phyloP scores from a whole-genome alignment of 2,888 invertebrate genomes.

The Macaria notata region DNA sequence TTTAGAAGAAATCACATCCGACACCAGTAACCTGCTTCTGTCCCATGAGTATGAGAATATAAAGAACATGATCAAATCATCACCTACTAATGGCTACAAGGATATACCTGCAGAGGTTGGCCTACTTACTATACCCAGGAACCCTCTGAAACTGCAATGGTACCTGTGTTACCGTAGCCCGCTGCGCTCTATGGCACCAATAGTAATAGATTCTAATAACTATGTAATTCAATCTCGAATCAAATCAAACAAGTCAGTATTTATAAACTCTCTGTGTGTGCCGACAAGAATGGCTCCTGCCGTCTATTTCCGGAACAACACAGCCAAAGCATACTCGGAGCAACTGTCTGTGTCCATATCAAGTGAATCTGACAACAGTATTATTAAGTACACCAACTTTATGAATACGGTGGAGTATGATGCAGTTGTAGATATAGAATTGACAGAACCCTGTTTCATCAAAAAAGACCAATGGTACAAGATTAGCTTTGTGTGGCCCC shows the following conservation, averaged over 20 bases:
- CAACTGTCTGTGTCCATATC: slow-evolving; percentile 61
- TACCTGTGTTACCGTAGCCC: slow-evolving; percentile 66
- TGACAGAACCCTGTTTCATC: slow-evolving; percentile 67
- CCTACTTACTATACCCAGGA: slow-evolving; percentile 45
- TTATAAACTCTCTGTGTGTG: slow-evolving; percentile 68
- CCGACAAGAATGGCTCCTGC: slow-evolving; percentile 72
- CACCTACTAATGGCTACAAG: slow-evolving; percentile 28
- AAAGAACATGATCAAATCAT: slow-evolving; percentile 40
- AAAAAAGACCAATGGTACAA: slow-evolving; percentile 72
- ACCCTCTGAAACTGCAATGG: slow-evolving; percentile 61
- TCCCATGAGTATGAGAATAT: slow-evolving; percentile 53
- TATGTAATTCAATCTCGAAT: slow-evolving; percentile 58
- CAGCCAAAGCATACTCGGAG: slow-evolving; percentile 63
- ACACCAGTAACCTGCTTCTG: slow-evolving; percentile 59
- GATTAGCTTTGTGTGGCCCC: slow-evolving; percentile 69
- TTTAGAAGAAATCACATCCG: slow-evolving; percentile 58
- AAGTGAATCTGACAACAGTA: slow-evolving; percentile 61
- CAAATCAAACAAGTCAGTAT: slow-evolving; percentile 70
- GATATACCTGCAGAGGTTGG: slow-evolving; percentile 36
- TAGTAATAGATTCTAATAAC: slow-evolving; percentile 62
- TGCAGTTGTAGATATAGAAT: slow-evolving; percentile 64
- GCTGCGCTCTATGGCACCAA: slow-evolving; percentile 65
- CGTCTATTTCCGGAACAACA: slow-evolving; percentile 58
- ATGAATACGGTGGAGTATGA: slow-evolving; percentile 69
- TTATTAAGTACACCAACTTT: slow-evolving; percentile 60